Conservation (phyloP, 1,140 invertebrate genomes). For the Meteorus sp. region DNA sequence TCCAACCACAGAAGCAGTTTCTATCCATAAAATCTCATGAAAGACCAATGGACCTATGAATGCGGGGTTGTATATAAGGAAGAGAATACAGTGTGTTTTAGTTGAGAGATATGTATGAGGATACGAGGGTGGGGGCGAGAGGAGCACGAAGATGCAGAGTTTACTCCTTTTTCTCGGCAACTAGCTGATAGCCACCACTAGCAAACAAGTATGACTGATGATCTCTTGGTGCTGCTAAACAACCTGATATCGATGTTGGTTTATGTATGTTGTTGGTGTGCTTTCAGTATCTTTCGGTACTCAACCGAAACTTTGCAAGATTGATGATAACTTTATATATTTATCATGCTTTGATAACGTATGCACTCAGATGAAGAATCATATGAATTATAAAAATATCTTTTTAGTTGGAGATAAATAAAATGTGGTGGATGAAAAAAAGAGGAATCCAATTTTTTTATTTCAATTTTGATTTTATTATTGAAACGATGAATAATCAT, state of each 20-base stretch:
- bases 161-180: conserved; percentile 6
- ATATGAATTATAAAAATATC: too few species aligned
- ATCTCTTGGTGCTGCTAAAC: conserved; percentile 2
- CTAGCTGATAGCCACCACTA: conserved; percentile 14
- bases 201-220: conserved; percentile 23
- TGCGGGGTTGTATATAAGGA: background rate
- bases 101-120: too few species aligned
- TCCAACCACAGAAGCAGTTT: background rate
- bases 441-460: too few species aligned
- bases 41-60: conserved; percentile 8
- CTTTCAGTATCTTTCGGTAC: background rate
- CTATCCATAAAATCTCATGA: conserved; percentile 17
- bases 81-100: background rate
- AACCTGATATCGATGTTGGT: conserved; percentile 11
- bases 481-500: too few species aligned
- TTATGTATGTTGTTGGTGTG: background rate
- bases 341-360: too few species aligned
- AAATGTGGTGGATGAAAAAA: too few species aligned
- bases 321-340: conserved; percentile 2
- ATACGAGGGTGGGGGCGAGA: too few species aligned
- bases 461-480: too few species aligned
- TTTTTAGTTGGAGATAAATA: too few species aligned
- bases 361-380: too few species aligned
- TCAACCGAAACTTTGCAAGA: background rate
- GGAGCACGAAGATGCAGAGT: too few species aligned